Base-by-base conservation (phyloP, 2,113 vertebrate species). In the Lathamus discolor region DNA sequence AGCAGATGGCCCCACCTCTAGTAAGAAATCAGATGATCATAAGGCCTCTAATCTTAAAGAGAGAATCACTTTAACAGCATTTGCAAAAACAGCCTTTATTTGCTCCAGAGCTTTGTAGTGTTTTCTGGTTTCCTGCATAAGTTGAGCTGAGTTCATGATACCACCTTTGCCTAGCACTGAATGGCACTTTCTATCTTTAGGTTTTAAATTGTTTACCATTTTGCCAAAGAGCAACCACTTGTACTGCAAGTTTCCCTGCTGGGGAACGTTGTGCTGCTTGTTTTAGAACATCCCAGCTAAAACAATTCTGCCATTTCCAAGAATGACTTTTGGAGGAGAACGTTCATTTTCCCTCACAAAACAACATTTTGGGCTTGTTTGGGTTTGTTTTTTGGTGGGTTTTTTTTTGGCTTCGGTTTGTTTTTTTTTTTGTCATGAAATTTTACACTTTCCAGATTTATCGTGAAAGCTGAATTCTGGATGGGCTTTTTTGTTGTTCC, bases 141-240 rank as follows among this genome's bases (percentile, higher is more conserved):
- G 25, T 4, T 86, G 59, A 43, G 55, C 72, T 82, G 79, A 90
- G 55, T 28, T 86, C 43, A 14, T 0, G 19, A 63, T 39, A n/a
- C 68, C 89, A 90, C 72, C 80, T 92, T 88, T 88, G 83, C 43
- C 73, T 83, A 44, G 73, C 35, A 64, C 73, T 75, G 54, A 90
- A 90, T 83, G 80, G 63, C 29, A 88, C 39, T 75, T 91, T 55
- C 83, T 93, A 64, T 48, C 86, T 93, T 90, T 67, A 91, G 52
- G 19, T 94, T 92, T 88, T 88, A 95, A 90, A 86, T 83, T 88
- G 75, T 54, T 95, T 88, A 90, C 59, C 61, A 85, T 93, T 94
- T 91, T 94, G 78, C 85, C 85, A 74, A 80, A 83, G n/a, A 85
- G 31, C 16, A 96, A 74, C 37, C 72, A 77, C 59, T 88, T 67